Evolutionary conservation across 2,888 invertebrate species (phyloP).

Genomic region (Charanyca ferruginea): DNA sequence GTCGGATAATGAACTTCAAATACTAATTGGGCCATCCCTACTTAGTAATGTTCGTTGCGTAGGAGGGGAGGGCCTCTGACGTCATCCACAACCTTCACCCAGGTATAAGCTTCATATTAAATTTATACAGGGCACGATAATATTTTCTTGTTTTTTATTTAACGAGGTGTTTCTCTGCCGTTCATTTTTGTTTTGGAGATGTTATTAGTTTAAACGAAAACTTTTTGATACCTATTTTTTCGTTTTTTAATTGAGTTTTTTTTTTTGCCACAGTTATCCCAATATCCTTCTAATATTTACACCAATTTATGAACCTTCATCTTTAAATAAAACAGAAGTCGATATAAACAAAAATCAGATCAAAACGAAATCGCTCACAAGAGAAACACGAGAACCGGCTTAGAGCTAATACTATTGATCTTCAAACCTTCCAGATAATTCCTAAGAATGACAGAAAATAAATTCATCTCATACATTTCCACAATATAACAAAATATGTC

Average conservation of each 20-base stretch:
- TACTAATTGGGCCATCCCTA: constrained; percentile 63
- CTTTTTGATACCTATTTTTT: constrained; percentile 14
- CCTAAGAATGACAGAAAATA: constrained; percentile 28
- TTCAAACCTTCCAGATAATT: constrained; percentile 19
- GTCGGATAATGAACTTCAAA: constrained; percentile 62
- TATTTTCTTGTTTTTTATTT: constrained; percentile 60
- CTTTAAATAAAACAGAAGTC: background rate
- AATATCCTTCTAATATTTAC: background rate
- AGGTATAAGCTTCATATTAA: constrained; percentile 66
- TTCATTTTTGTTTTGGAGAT: constrained; percentile 44
- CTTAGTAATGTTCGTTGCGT: constrained; percentile 57
- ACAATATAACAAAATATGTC: constrained; percentile 30
- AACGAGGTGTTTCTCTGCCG: constrained; percentile 51
- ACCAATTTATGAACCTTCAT: background rate
- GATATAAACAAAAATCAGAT: constrained; percentile 10
- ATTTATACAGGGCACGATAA: constrained; percentile 64
- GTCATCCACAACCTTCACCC: constrained; percentile 71
- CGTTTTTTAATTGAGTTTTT: background rate
- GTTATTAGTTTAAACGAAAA: constrained; percentile 44
- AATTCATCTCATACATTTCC: constrained; percentile 28
- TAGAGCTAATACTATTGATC: constrained; percentile 38
- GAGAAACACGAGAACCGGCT: constrained; percentile 18
- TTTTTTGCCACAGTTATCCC: background rate
- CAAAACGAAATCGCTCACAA: constrained; percentile 9
- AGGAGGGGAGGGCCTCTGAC: constrained; percentile 64